phyloP scores from a whole-genome alignment of 2,113 vertebrate species.

The Pungitius pungitius region DNA sequence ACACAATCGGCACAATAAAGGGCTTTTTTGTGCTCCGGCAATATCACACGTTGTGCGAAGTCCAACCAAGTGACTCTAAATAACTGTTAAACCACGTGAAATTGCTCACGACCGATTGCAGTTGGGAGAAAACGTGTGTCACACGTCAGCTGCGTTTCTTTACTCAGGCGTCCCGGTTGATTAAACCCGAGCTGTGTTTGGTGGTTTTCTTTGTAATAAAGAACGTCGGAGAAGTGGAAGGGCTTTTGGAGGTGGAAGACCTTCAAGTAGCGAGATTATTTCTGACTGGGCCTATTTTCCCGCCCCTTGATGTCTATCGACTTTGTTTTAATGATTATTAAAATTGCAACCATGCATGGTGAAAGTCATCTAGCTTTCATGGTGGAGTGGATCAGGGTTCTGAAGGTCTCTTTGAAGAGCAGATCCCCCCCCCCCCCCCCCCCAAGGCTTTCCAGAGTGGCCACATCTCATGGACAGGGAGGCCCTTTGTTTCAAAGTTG shows the following conservation, averaged over 20 bases:
- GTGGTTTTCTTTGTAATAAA: constrained; percentile 55
- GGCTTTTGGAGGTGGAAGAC: constrained; percentile 41
- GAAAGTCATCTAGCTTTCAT: constrained; percentile 68
- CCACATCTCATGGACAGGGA: constrained; percentile 47
- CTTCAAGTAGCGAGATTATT: constrained; percentile 69
- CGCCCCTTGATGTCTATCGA: constrained; percentile 72
- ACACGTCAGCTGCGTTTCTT: constrained; percentile 32
- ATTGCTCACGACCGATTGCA: constrained; percentile 56
- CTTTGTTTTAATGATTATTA: constrained; percentile 76
- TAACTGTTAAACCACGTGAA: constrained; percentile 40
- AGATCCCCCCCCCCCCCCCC: too few species aligned
- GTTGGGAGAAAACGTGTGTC: constrained; percentile 35
- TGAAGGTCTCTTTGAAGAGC: constrained; percentile 66
- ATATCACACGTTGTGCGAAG: background rate
- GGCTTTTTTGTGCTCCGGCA: constrained; percentile 26
- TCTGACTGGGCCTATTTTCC: constrained; percentile 68
- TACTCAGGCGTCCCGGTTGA: constrained; percentile 12
- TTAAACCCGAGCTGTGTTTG: constrained; percentile 45
- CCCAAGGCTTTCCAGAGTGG: constrained; percentile 39
- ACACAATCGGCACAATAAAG: constrained; percentile 51
- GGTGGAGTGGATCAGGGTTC: constrained; percentile 54
- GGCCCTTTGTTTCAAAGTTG: constrained; percentile 62
- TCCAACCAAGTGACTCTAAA: constrained; percentile 26
- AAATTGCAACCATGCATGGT: constrained; percentile 80
- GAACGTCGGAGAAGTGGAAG: constrained; percentile 9